A percentile compares a stretch with the other conserved stretches of the same genome.
These are phyloP conservation scores for Zeugodacus cucurbitae DNA, from an alignment of 1,140 invertebrate species.

Conservation along the genomic window DNA sequence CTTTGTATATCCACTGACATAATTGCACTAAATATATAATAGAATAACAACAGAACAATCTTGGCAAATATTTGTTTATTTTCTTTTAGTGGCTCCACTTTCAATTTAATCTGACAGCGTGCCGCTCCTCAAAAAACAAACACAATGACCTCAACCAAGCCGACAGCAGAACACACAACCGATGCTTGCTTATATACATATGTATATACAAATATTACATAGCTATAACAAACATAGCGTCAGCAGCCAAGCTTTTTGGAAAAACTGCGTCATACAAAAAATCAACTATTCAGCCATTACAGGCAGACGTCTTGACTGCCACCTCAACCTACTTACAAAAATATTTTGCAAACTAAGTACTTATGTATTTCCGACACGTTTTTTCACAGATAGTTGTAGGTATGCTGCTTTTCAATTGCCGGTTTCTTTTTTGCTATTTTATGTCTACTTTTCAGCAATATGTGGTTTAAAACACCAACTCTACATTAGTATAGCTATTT, in stretches of 20 bases:
- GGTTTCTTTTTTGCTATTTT: background rate
- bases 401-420: background rate
- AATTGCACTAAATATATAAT: too few species aligned
- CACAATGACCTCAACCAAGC: background rate
- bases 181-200: background rate
- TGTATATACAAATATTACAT: background rate
- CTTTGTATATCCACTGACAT: too few species aligned
- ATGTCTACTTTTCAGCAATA: background rate
- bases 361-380: background rate
- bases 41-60: too few species aligned
- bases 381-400: background rate
- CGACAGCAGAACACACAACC: background rate
- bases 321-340: background rate
- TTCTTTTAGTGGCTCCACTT: too few species aligned
- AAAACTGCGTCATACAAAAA: constrained; percentile 19
- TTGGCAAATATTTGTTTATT: too few species aligned
- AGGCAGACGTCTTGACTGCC: background rate
- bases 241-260: background rate
- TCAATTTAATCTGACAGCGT: background rate
- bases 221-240: background rate
- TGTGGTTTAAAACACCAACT: too few species aligned
- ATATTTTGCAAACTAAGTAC: background rate
- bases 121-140: constrained; percentile 16
- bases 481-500: background rate
- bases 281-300: background rate